A percentile compares a stretch with the other conserved stretches of the same genome.
Evolutionary conservation across 2,888 invertebrate genomes (phyloP).

Genomic region (Pollenia angustigena): DNA sequence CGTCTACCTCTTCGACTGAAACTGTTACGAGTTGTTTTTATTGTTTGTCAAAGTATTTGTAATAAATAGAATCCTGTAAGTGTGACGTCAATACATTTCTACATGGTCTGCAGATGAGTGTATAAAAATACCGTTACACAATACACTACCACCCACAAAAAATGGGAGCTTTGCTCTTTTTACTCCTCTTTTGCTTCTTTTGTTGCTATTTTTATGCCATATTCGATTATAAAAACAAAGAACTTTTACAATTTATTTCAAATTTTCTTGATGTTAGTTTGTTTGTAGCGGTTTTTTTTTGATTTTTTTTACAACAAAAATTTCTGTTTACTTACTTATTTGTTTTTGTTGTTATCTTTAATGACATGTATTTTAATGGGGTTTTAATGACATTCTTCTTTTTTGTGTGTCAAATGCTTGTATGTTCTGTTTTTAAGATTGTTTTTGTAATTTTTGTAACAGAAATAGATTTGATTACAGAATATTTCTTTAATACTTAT

Average conservation of each 20-base stretch:
- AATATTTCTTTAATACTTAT: not conserved
- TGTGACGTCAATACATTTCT: slow-evolving; percentile 66
- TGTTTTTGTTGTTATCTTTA: not conserved
- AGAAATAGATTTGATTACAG: slow-evolving; percentile 25
- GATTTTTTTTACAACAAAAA: slow-evolving; percentile 21
- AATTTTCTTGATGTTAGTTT: not conserved
- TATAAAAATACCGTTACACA: not conserved
- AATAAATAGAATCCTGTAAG: slow-evolving; percentile 29
- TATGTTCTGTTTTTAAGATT: not conserved
- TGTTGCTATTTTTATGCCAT: slow-evolving; percentile 53
- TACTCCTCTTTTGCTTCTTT: not conserved
- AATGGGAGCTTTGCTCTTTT: slow-evolving; percentile 45
- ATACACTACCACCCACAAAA: slow-evolving; percentile 10
- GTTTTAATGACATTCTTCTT: slow-evolving; percentile 12
- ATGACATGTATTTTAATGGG: slow-evolving; percentile 10
- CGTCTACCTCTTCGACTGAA: slow-evolving; percentile 37
- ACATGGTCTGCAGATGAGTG: not conserved
- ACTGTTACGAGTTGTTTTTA: not conserved
- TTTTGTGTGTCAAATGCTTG: not conserved
- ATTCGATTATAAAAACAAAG: not conserved
- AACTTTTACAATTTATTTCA: slow-evolving; percentile 9
- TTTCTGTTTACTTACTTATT: not conserved
- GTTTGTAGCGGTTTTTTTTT: not conserved
- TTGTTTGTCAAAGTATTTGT: not conserved
- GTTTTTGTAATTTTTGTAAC: slow-evolving; percentile 1